Percentiles rank a stretch among this genome's conserved stretches.
Evolutionary conservation across 2,888 invertebrate genomes (phyloP).

Genomic region (Anoplius nigerrimus): DNA sequence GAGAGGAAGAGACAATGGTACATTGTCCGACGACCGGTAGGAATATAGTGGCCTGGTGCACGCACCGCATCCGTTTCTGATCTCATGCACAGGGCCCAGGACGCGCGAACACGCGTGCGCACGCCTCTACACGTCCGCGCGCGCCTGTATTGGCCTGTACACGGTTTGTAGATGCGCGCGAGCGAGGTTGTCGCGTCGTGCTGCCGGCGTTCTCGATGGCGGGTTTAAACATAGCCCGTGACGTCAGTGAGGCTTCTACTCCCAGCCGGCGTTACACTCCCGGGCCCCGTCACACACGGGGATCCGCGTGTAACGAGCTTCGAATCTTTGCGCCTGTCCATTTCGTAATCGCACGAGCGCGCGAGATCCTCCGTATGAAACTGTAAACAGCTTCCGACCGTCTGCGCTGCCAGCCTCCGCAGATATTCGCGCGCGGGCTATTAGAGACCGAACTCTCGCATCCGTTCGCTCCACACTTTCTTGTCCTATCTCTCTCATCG

Average conservation of each 20-base stretch:
- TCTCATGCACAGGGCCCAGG: slow-evolving; percentile 45
- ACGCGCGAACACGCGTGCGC: slow-evolving; percentile 13
- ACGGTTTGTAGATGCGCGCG: slow-evolving; percentile 10
- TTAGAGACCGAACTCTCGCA: too few relatives aligned
- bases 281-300: slow-evolving; percentile 9
- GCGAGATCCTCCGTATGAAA: too few relatives aligned
- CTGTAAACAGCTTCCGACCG: too few relatives aligned
- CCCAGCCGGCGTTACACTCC: slow-evolving; percentile 18
- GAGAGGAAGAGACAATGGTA: slow-evolving; percentile 62
- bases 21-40: slow-evolving; percentile 55
- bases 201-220: slow-evolving; percentile 25
- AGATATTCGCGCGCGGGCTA: too few relatives aligned
- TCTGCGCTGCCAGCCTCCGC: too few relatives aligned
- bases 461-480: too few relatives aligned
- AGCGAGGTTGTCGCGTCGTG: slow-evolving; percentile 17
- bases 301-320: slow-evolving; percentile 17
- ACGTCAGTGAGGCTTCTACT: slow-evolving; percentile 56
- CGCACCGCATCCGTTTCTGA: slow-evolving; percentile 63
- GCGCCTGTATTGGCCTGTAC: slow-evolving; percentile 6
- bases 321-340: not conserved
- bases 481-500: too few relatives aligned
- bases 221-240: slow-evolving; percentile 66
- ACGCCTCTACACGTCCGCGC: not conserved
- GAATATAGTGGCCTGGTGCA: slow-evolving; percentile 42
- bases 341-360: slow-evolving; percentile 13